Percentiles rank a stretch among this genome's conserved stretches.
Evolutionary conservation across 1,140 invertebrate genomes (phyloP).

Genomic region (Trichonephila inaurata): DNA sequence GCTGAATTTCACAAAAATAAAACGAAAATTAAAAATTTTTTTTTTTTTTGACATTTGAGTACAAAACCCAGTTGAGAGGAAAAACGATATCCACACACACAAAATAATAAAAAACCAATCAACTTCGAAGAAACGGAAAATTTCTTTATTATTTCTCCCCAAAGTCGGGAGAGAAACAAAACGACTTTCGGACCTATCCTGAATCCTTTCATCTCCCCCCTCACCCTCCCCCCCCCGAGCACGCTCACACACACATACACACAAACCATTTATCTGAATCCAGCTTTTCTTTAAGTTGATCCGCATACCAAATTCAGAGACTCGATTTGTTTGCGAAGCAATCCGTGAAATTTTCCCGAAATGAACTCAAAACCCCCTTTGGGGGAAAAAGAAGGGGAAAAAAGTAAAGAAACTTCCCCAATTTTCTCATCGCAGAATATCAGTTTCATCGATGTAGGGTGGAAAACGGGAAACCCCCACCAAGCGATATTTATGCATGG

Average conservation of each 20-base stretch:
- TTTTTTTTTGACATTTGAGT: no score
- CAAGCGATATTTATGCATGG: slow-evolving; percentile 44
- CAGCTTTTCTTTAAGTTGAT: background rate
- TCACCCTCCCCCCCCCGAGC: background rate
- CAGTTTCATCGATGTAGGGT: slow-evolving; percentile 41
- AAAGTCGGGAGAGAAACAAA: background rate
- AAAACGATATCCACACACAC: background rate
- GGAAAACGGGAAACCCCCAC: background rate
- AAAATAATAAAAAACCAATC: background rate
- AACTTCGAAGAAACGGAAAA: slow-evolving; percentile 24
- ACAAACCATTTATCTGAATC: background rate
- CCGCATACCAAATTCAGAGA: slow-evolving; percentile 40
- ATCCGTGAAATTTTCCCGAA: slow-evolving; percentile 42
- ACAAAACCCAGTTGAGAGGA: background rate
- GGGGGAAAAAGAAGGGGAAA: no score
- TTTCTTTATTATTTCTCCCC: background rate
- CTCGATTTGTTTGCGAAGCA: slow-evolving; percentile 46
- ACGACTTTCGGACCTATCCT: background rate
- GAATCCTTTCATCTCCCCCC: background rate
- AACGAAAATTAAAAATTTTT: no score
- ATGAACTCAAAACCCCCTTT: slow-evolving; percentile 4
- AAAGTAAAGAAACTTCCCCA: background rate
- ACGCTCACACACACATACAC: background rate
- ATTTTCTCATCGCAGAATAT: slow-evolving; percentile 48
- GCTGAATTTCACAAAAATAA: no score